Conservation (phyloP, 2,113 vertebrate species). For the Okapia johnstoni region DNA sequence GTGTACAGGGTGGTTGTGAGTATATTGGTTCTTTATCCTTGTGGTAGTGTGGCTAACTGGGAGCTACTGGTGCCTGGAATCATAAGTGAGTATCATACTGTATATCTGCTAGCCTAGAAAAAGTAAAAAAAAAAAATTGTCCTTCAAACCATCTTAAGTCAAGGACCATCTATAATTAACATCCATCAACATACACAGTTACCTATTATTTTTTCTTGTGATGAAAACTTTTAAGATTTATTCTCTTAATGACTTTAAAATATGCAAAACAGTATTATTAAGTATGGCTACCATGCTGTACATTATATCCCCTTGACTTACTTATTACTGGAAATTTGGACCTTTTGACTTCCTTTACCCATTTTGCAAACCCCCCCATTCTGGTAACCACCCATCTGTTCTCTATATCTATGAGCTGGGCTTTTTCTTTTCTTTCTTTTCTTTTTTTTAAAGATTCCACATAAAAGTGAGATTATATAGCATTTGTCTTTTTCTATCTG, state of each 20-base stretch:
- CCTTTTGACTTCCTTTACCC: not conserved
- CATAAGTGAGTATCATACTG: no score
- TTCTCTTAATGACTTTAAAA: not conserved
- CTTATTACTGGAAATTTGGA: not conserved
- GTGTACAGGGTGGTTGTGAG: not conserved
- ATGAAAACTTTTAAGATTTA: not conserved
- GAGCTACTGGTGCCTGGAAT: not conserved
- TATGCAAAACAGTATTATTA: not conserved
- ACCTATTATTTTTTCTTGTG: not conserved
- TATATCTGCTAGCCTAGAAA: not conserved
- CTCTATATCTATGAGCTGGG: not conserved
- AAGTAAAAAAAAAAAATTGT: not conserved
- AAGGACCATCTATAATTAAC: not conserved
- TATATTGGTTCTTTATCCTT: not conserved
- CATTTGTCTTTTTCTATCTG: not conserved
- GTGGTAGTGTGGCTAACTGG: not conserved
- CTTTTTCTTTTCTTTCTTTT: not conserved
- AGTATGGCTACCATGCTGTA: not conserved
- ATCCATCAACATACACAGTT: not conserved
- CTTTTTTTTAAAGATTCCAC: not conserved
- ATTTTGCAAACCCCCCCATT: not conserved
- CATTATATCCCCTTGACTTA: not conserved
- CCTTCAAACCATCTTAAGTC: not conserved
- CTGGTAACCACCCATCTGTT: not conserved
- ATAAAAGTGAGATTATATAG: not conserved